These are phyloP conservation scores for Scaptomyza hsui DNA, from an alignment of 1,140 invertebrate genomes.

Conservation along the genomic window DNA sequence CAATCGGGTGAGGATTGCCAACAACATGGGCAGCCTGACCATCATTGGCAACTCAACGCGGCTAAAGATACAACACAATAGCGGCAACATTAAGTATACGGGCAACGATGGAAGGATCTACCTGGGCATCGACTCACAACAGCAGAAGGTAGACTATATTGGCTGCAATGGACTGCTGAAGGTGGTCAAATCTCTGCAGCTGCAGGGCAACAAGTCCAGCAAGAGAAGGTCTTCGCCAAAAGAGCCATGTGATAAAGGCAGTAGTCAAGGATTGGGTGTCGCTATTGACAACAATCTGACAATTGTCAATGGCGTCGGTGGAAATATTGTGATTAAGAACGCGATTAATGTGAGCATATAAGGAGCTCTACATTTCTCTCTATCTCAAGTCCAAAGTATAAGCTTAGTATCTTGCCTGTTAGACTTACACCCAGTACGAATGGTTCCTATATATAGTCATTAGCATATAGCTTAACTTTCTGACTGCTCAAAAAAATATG, in stretches of 20 bases:
- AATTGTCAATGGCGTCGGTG: conserved; percentile 55
- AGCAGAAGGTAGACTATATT: conserved; percentile 72
- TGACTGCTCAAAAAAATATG: conserved; percentile 27
- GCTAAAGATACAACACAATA: conserved; percentile 71
- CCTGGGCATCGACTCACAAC: conserved; percentile 65
- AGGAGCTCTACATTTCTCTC: not conserved
- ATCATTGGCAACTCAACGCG: conserved; percentile 73
- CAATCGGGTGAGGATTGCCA: conserved; percentile 70
- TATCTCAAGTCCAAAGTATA: conserved; percentile 32
- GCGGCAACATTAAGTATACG: conserved; percentile 65
- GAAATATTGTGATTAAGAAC: conserved; percentile 80
- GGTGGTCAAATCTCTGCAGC: conserved; percentile 67
- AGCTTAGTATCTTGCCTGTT: conserved; percentile 33
- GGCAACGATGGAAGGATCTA: conserved; percentile 80
- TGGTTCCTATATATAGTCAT: conserved; percentile 47
- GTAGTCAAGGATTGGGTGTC: conserved; percentile 14
- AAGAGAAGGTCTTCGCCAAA: conserved; percentile 10
- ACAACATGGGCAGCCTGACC: conserved; percentile 62
- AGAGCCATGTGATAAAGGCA: conserved; percentile 6
- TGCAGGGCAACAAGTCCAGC: conserved; percentile 38
- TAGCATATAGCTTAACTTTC: conserved; percentile 27
- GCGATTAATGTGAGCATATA: conserved; percentile 76
- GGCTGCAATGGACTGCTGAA: conserved; percentile 78
- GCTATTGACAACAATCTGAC: conserved; percentile 65
- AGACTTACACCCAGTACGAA: conserved; percentile 20